These are phyloP conservation scores for Hypothenemus hampei DNA, from an alignment of 1,140 invertebrate genomes.

Conservation along the genomic window DNA sequence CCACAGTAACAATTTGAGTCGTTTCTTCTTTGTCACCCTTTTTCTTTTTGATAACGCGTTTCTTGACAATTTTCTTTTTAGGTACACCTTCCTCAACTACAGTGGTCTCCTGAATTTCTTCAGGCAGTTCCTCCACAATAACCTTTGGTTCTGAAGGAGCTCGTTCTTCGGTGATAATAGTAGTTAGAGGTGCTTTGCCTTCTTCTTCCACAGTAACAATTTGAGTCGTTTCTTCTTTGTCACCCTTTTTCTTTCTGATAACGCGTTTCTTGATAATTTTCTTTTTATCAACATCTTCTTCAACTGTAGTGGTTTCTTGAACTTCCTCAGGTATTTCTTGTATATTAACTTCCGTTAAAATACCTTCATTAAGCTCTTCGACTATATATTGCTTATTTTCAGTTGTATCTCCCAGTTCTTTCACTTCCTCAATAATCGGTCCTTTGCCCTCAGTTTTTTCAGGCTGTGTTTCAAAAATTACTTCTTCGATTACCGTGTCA, in stretches of 20 bases:
- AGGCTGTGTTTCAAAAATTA: conserved; percentile 43
- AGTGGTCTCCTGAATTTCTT: conserved; percentile 40
- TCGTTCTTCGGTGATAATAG: conserved; percentile 46
- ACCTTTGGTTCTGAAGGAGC: conserved; percentile 13
- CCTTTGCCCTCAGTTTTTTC: conserved; percentile 28
- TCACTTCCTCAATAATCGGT: conserved; percentile 33
- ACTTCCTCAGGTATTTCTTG: conserved; percentile 43
- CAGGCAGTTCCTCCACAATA: conserved; percentile 32
- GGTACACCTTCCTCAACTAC: conserved; percentile 43
- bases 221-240: conserved; percentile 32
- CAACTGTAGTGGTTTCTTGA: conserved; percentile 30
- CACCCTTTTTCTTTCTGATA: conserved; percentile 38
- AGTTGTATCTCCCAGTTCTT: conserved; percentile 12
- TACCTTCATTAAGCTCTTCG: too few relatives aligned
- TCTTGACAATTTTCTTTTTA: conserved; percentile 39
- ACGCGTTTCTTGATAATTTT: conserved; percentile 25
- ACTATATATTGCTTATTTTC: conserved; percentile 8
- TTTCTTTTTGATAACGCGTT: conserved; percentile 38
- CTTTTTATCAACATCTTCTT: conserved; percentile 11
- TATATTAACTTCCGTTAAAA: too few relatives aligned
- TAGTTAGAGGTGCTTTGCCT: conserved; percentile 37
- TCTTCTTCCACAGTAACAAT: conserved; percentile 38
- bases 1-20: conserved; percentile 37
- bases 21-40: conserved; percentile 35
- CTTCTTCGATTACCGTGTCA: conserved; percentile 43